phyloP scores from a whole-genome alignment of 1,140 invertebrate genomes.

The Leptinotarsa defecta region DNA sequence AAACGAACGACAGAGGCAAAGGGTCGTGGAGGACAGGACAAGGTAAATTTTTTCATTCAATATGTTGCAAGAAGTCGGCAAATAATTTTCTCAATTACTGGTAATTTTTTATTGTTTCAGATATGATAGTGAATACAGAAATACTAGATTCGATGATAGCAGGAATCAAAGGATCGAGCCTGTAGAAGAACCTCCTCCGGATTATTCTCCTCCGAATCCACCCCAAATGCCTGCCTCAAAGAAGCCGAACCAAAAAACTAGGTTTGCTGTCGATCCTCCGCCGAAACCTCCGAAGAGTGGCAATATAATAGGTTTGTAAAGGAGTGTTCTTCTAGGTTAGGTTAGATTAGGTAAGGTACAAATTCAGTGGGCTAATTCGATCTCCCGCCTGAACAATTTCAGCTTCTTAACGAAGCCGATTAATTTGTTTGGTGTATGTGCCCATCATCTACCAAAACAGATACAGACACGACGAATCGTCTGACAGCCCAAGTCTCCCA shows the following conservation, averaged over 20 bases:
- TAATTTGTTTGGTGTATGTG: too few species aligned
- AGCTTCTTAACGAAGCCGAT: too few species aligned
- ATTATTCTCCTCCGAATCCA: constrained; percentile 70
- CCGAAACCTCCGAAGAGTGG: constrained; percentile 56
- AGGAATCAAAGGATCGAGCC: constrained; percentile 58
- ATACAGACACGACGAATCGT: too few species aligned
- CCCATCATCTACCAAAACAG: too few species aligned
- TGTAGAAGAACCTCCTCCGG: constrained; percentile 66
- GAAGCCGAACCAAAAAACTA: constrained; percentile 69
- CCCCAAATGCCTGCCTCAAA: constrained; percentile 59
- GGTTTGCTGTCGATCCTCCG: constrained; percentile 65
- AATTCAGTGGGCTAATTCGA: too few species aligned
- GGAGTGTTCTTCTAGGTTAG: too few species aligned
- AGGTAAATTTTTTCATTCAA: constrained; percentile 5
- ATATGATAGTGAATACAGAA: constrained; percentile 60
- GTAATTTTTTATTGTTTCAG: constrained; percentile 17
- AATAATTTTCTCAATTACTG: neutral
- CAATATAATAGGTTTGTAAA: constrained; percentile 53
- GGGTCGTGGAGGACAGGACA: constrained; percentile 59
- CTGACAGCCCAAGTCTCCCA: too few species aligned
- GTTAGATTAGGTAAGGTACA: too few species aligned
- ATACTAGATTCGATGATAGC: constrained; percentile 56
- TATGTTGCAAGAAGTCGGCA: neutral
- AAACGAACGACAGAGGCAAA: constrained; percentile 56
- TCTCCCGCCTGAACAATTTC: too few species aligned